These are phyloP conservation scores for Palythoa grandiflora DNA, from an alignment of 92 coral and sea anemone species.

Conservation along the genomic window DNA sequence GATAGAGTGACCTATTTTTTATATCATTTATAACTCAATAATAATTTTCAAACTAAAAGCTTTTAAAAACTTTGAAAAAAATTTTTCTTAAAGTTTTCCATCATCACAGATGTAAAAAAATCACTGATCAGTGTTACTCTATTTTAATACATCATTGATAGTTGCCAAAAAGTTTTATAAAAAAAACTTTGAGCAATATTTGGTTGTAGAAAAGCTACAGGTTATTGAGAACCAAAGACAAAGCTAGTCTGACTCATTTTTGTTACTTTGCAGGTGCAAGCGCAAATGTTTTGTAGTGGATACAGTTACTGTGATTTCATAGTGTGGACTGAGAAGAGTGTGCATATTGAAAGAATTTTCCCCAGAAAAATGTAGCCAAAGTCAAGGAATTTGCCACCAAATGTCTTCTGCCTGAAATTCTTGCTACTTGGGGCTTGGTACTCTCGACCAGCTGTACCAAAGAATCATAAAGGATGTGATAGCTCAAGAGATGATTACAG, in stretches of 20 bases:
- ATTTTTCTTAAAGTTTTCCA: background rate
- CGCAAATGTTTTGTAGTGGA: slow-evolving; percentile 17
- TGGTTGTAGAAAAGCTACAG: slow-evolving; percentile 17
- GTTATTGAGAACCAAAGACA: slow-evolving; percentile 1
- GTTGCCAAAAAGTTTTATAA: slow-evolving; percentile 5
- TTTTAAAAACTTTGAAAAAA: background rate
- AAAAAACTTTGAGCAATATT: background rate
- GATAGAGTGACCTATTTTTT: background rate
- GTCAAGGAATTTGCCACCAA: slow-evolving; percentile 13
- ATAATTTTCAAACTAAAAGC: background rate
- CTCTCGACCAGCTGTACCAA: slow-evolving; percentile 7
- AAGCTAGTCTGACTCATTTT: slow-evolving; percentile 14
- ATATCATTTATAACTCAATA: background rate
- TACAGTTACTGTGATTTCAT: slow-evolving; percentile 11
- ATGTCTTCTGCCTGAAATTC: slow-evolving; percentile 17
- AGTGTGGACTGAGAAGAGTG: slow-evolving; percentile 6
- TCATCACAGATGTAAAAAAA: background rate
- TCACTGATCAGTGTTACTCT: background rate
- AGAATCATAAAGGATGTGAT: slow-evolving; percentile 22
- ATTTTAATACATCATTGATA: background rate
- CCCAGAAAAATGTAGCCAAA: slow-evolving; percentile 10
- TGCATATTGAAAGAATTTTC: slow-evolving; percentile 11
- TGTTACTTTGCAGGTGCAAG: slow-evolving; percentile 16
- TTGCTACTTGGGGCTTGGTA: slow-evolving; percentile 18
- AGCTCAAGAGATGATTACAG: slow-evolving; percentile 34